Evolutionary conservation across 2,888 invertebrate species (phyloP).

Genomic region (Tanypteryx hageni): DNA sequence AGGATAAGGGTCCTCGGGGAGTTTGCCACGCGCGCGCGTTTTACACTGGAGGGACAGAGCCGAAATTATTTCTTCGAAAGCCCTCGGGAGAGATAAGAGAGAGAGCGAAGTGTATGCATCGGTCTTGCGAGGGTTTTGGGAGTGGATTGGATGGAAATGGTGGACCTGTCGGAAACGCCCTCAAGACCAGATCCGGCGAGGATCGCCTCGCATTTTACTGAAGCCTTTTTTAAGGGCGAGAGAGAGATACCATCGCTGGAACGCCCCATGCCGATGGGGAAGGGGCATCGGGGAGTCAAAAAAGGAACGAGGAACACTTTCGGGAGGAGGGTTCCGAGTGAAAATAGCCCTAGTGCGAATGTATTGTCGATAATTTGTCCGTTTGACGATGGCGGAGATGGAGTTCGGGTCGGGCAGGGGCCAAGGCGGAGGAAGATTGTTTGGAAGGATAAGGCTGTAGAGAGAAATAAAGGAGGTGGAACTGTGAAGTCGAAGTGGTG

Average conservation of each 20-base stretch:
- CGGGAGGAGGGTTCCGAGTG: not conserved
- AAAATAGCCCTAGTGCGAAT: not conserved
- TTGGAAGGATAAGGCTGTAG: not conserved
- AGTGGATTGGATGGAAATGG: conserved; percentile 9
- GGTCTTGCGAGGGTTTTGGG: not conserved
- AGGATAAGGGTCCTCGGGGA: not conserved
- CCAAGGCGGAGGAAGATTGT: not conserved
- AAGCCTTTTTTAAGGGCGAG: not conserved
- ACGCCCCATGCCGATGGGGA: not conserved
- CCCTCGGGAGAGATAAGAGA: not conserved
- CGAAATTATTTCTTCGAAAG: not conserved
- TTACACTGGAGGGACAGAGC: not conserved
- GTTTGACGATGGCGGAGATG: not conserved
- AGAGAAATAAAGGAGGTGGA: not conserved
- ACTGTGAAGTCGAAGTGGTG: no score
- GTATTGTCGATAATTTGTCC: not conserved
- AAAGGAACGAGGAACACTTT: not conserved
- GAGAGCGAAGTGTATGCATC: not conserved
- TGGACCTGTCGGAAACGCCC: not conserved
- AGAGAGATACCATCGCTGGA: not conserved
- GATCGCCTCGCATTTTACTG: not conserved
- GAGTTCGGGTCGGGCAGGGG: not conserved
- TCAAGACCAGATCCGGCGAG: not conserved
- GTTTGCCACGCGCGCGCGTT: not conserved
- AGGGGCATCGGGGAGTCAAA: not conserved